Evolutionary conservation across 2,797 vertebrate genomes (phyloP), one percentile per base, ranked within the genome.

Genomic region (Microctenopoma lineatum): DNA sequence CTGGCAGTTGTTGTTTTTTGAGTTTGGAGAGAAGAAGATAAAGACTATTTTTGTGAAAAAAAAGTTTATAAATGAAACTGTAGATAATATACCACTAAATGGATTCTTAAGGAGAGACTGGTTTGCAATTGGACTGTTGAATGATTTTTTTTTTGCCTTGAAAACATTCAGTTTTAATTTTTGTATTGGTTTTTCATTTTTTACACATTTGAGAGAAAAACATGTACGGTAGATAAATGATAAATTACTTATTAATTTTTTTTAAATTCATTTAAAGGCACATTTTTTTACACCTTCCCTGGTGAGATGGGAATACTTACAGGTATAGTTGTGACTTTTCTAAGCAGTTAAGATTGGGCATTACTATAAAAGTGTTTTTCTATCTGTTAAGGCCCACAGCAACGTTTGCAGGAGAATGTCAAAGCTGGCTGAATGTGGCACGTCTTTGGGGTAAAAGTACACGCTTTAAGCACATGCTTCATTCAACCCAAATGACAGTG

Each of bases 381-480:
- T 56, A 66, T 25, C 11, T 36, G 9, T 75, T 11, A 47, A 56
- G 55, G 52, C 67, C 77, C 82, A 57, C 47, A 74, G 54, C 39
- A 27, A 62, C 77, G 52, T 84, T 80, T 76, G 79, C 65, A 62
- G 29, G 69, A 64, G 66, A 81, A 83, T 70, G 75, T 81, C 29
- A 55, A 58, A 59, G 65, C 68, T 75, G 59, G 66, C 59, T 80
- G 64, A 77, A 70, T 72, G 80, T 74, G 77, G 65, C 87, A 69
- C 63, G 52, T 81, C 34, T 79, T 75, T 75, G 15, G 52, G 66
- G 69, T 39, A 0, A 18, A 54, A 51, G 48, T 55, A 59, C 47
- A 74, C 0, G 47, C 66, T 83, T 71, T 70, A 81, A 89, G 83
- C 80, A 87, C 83, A 70, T 45, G 36, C 65, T 57, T 72, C 39